phyloP scores from a whole-genome alignment of 2,888 invertebrate genomes.

The Melanargia galathea region DNA sequence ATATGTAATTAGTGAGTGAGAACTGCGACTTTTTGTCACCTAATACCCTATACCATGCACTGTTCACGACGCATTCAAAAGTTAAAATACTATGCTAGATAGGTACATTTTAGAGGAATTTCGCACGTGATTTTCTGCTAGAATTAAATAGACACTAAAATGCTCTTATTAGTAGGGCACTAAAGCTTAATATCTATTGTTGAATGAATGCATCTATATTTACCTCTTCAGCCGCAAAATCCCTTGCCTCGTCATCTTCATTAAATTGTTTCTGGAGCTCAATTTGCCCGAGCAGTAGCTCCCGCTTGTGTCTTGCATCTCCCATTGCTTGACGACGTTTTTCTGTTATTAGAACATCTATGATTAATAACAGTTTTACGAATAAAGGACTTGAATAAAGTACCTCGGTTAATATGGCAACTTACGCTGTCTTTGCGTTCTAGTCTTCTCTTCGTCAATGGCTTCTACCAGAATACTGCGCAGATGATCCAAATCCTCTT shows the following conservation, averaged over 20 bases:
- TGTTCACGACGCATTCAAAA: too few relatives aligned
- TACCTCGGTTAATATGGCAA: constrained; percentile 8
- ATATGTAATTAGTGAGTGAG: too few relatives aligned
- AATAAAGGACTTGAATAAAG: neutral
- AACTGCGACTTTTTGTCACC: too few relatives aligned
- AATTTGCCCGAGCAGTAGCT: constrained; percentile 75
- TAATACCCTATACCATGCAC: too few relatives aligned
- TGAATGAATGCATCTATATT: neutral
- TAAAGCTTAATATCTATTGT: neutral
- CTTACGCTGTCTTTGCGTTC: constrained; percentile 61
- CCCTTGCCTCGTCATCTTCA: constrained; percentile 83
- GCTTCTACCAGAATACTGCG: constrained; percentile 69
- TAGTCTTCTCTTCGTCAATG: constrained; percentile 71
- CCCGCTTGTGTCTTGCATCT: constrained; percentile 70
- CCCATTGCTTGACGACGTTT: constrained; percentile 59
- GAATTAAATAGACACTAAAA: too few relatives aligned
- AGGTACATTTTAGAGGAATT: too few relatives aligned
- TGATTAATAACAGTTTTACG: neutral
- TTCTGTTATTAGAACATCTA: constrained; percentile 54
- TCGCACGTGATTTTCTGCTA: too few relatives aligned
- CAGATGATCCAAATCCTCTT: constrained; percentile 65
- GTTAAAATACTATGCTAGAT: too few relatives aligned
- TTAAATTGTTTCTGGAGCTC: constrained; percentile 75
- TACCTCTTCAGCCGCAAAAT: constrained; percentile 85
- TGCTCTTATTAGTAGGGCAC: neutral